Evolutionary conservation across 2,888 invertebrate genomes (phyloP).

Genomic region (Ennomos quercinarius): DNA sequence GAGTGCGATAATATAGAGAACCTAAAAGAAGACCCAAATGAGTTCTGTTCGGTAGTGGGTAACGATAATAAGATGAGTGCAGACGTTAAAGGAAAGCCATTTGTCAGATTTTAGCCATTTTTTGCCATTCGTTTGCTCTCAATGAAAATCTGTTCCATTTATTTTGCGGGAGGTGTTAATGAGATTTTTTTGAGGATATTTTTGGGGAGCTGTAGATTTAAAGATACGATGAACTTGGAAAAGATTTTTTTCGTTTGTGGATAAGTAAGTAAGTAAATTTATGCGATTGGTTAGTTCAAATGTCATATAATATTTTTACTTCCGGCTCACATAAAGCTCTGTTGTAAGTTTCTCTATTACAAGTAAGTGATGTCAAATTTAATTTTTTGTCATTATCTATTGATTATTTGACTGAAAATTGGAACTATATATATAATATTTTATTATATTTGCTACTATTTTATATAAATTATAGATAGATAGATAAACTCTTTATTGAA

Average conservation of each 20-base stretch:
- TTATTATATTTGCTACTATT: too few relatives aligned
- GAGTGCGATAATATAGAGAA: slow-evolving; percentile 52
- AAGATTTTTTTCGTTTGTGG: slow-evolving; percentile 2
- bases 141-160: slow-evolving; percentile 84
- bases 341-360: too few relatives aligned
- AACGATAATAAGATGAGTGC: slow-evolving; percentile 86
- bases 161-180: slow-evolving; percentile 72
- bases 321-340: too few relatives aligned
- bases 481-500: too few relatives aligned
- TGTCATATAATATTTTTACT: too few relatives aligned
- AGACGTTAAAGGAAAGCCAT: slow-evolving; percentile 85
- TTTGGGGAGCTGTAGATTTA: slow-evolving; percentile 38
- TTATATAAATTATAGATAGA: too few relatives aligned
- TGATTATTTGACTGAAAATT: too few relatives aligned
- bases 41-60: slow-evolving; percentile 83
- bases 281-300: not conserved
- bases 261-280: slow-evolving; percentile 1
- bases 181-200: slow-evolving; percentile 63
- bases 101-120: slow-evolving; percentile 84
- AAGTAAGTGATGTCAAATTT: too few relatives aligned
- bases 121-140: slow-evolving; percentile 78
- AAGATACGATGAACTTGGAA: slow-evolving; percentile 21
- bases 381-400: too few relatives aligned
- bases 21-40: slow-evolving; percentile 77
- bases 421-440: too few relatives aligned